A percentile compares a stretch with the other conserved stretches of the same genome.
phyloP scores from a whole-genome alignment of 2,797 vertebrate genomes.

The Tokudaia tokunoshimensis region DNA sequence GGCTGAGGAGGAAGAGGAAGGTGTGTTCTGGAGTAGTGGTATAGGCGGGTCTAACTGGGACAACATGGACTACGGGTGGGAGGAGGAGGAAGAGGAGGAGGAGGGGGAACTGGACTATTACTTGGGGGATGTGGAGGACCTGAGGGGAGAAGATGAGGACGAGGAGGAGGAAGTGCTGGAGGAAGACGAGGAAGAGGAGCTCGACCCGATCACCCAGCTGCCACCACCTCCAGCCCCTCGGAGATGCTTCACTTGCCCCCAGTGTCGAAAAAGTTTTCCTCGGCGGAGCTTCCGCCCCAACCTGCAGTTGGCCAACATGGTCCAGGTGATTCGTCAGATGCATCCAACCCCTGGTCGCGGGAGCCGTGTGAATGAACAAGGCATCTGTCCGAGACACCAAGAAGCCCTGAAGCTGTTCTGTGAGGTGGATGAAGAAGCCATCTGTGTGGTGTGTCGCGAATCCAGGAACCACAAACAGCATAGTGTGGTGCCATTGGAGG shows the following conservation, averaged over 20 bases:
- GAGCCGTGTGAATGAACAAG: slow-evolving; percentile 57
- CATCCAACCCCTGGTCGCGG: slow-evolving; percentile 79
- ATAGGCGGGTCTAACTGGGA: slow-evolving; percentile 78
- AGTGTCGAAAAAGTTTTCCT: slow-evolving; percentile 86
- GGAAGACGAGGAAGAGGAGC: slow-evolving; percentile 83
- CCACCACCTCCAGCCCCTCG: slow-evolving; percentile 74
- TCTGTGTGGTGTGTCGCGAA: slow-evolving; percentile 89
- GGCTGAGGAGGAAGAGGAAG: slow-evolving; percentile 85
- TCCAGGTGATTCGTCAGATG: slow-evolving; percentile 88
- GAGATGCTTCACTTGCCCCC: slow-evolving; percentile 87
- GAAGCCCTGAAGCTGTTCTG: slow-evolving; percentile 89
- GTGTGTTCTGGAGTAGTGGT: slow-evolving; percentile 79
- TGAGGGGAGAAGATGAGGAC: slow-evolving; percentile 85
- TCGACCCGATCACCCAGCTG: slow-evolving; percentile 70
- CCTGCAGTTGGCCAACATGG: slow-evolving; percentile 89
- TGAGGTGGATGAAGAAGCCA: slow-evolving; percentile 87
- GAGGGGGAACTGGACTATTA: slow-evolving; percentile 74
- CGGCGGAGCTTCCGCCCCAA: slow-evolving; percentile 87
- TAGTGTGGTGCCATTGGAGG: slow-evolving; percentile 87
- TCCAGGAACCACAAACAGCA: slow-evolving; percentile 87
- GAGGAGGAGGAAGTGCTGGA: slow-evolving; percentile 84
- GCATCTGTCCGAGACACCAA: slow-evolving; percentile 85
- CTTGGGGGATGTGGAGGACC: slow-evolving; percentile 75
- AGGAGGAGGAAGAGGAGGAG: slow-evolving; percentile 85
- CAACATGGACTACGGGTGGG: slow-evolving; percentile 84